Evolutionary conservation across 1,140 invertebrate species (phyloP).

Genomic region (Marisa cornuarietis): DNA sequence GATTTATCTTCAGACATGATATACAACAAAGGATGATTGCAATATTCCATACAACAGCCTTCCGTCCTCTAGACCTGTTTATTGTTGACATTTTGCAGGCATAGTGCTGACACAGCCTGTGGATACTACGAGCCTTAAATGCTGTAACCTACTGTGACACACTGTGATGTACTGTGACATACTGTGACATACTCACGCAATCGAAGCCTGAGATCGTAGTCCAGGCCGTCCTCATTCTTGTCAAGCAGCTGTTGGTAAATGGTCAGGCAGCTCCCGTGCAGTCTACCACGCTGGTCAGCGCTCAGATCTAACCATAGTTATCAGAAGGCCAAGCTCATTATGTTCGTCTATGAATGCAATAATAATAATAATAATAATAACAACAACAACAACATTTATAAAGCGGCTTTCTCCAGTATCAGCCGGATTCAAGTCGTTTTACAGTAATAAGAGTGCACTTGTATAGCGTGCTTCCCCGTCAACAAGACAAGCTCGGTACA

Average conservation of each 20-base stretch:
- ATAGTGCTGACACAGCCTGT: too few species aligned
- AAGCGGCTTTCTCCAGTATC: too few species aligned
- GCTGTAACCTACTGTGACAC: background rate
- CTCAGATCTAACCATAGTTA: background rate
- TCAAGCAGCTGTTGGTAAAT: constrained; percentile 38
- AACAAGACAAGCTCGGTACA: too few species aligned
- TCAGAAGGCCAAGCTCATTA: background rate
- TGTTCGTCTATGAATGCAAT: background rate
- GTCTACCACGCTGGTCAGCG: background rate
- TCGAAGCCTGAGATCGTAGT: constrained; percentile 26
- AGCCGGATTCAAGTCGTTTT: too few species aligned
- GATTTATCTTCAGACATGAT: too few species aligned
- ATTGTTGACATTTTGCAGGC: too few species aligned
- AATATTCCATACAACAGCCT: too few species aligned
- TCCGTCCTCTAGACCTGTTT: too few species aligned
- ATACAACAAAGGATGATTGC: too few species aligned
- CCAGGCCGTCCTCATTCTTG: constrained; percentile 1
- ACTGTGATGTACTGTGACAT: background rate
- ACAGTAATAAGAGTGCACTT: too few species aligned
- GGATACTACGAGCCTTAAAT: too few species aligned
- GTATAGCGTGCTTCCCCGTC: too few species aligned
- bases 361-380: background rate
- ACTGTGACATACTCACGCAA: constrained; percentile 34
- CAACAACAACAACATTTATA: background rate
- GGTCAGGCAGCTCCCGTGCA: constrained; percentile 32